Evolutionary conservation across 2,113 vertebrate species (phyloP).

Genomic region (Hyperopisus bebe): DNA sequence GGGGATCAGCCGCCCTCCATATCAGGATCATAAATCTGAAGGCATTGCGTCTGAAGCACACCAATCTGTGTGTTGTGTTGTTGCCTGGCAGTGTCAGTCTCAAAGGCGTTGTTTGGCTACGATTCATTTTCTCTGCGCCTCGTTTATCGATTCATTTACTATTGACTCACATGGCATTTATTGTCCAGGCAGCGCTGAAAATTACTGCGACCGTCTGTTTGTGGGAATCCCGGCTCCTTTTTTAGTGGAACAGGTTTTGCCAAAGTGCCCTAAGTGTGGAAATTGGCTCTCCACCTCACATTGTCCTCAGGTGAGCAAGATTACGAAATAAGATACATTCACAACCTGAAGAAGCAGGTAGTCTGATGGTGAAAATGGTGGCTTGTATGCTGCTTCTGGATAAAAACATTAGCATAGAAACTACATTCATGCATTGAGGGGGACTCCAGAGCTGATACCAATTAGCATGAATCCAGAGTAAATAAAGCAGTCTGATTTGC

Average conservation of each 20-base stretch:
- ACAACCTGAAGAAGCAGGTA: background rate
- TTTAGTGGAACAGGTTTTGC: background rate
- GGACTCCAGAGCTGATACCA: background rate
- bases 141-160: background rate
- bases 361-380: background rate
- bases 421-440: background rate
- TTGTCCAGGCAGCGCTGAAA: background rate
- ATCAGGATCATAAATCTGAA: background rate
- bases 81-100: background rate
- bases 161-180: background rate
- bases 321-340: background rate
- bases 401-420: background rate
- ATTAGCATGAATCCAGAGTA: background rate
- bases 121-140: background rate
- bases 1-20: background rate
- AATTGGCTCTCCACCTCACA: background rate
- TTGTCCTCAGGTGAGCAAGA: background rate
- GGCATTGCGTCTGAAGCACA: background rate
- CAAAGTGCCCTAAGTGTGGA: background rate
- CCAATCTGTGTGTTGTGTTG: background rate
- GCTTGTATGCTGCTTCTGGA: background rate
- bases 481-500: background rate
- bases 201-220: background rate
- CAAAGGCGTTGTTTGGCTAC: background rate
- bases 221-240: background rate